Evolutionary conservation across 1,140 invertebrate genomes (phyloP), one percentile per base, ranked within the genome.

Genomic region (Zaprionus ghesquierei): DNA sequence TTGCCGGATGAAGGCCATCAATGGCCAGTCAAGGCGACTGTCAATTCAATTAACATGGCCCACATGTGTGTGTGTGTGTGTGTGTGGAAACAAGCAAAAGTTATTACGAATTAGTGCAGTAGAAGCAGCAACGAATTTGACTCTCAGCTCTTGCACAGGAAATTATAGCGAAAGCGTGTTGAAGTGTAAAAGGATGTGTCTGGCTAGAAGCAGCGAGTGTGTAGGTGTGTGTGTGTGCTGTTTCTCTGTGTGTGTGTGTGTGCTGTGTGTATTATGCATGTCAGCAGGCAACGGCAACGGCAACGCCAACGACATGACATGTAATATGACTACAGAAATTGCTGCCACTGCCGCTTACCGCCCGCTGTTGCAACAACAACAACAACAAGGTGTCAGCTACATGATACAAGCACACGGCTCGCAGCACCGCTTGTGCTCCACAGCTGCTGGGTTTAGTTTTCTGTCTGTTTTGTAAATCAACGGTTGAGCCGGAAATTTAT

Each of bases 151-250:
- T 60, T 35, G 62, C 61, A 87, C 82, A 76, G 82, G 82, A 86
- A 86, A 87, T 87, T 86, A 76, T 79, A 86, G 69, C 69, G 63
- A 82, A 81, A 87, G 79, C 82, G 79, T 87, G 82, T 86, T 86
- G 82, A 81, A 75, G 79, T 79, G 79, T 68, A 61, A 79, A 81
- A 87, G 82, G 82, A 87, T 87, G 82, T 73, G 49, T 41, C 68
- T 69, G 68, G 50, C 72, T 66, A 35, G 69, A 31, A 46, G 61
- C 41, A 63, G 46, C 51, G 53, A 46, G 53, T 25, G 22, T 12
- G 6, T 41, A 15, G 9, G 38, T 44, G 38, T n/a, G 38, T 44
- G 38, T 18, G 38, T 44, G 38, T 20, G 8, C 44, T 22, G 53
- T 12, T 3, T 12, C 12, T n/a, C 2, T 44, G n/a, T 38, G 20